Base-by-base conservation (phyloP, 2,797 vertebrate species). In the Xenentodon cancila region DNA sequence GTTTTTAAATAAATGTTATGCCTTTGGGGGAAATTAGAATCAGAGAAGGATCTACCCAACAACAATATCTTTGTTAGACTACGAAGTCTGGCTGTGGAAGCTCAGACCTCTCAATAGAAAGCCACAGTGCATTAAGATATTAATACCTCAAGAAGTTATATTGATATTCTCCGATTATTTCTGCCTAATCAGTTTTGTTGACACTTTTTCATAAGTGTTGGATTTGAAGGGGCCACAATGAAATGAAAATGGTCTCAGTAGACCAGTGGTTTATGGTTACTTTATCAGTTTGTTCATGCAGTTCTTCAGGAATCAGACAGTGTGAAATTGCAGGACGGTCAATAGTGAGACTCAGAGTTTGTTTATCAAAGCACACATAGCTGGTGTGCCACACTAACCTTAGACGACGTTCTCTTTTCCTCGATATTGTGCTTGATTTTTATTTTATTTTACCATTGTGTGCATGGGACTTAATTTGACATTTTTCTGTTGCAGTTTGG, bases 271-370 rank as follows among this genome's bases (percentile, higher is more conserved):
- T 75, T 70, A 70, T 65, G 68, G 68, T 79, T 74, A 63, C 82
- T 81, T 21, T 89, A 90, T 91, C 89, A 53, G 84, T 64, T 77
- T 86, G 80, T 80, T 81, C 84, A 85, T 85, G 88, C 89, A 81
- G 22, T 73, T 79, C 80, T 78, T 47, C 67, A 62, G 66, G 77
- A 88, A 70, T 87, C 89, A 89, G 77, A 84, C 73, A 49, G 72
- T 89, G 87, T 91, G 90, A 91, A 91, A 92, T 91, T 89, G 88
- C 85, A 80, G 68, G 76, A 86, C 60, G 81, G 76, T 85, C 77
- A 86, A 84, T 77, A 73, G 46, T 67, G 82, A 81, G 50, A 62
- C 79, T 73, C 63, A 51, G 75, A 68, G 62, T 64, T 65, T 59
- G 73, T 84, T 85, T 88, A 73, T 79, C 47, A 11, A 70, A 53